Percentiles rank a stretch among this genome's conserved stretches.
Conservation (phyloP, 1,140 invertebrate genomes). For the Drosophila bifasciata region DNA sequence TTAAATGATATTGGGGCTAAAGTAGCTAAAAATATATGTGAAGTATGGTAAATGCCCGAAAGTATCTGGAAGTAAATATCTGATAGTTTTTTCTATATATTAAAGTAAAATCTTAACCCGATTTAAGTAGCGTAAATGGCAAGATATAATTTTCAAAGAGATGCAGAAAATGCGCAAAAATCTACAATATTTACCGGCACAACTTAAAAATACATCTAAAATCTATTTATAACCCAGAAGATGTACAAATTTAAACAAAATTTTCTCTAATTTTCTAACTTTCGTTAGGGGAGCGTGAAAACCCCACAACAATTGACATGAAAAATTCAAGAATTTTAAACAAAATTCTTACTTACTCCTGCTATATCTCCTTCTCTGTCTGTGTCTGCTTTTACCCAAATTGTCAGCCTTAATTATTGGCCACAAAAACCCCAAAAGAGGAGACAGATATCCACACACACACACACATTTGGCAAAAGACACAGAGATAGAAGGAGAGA, state of each 20-base stretch:
- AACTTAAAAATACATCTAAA: too few relatives aligned
- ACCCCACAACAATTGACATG: conserved; percentile 27
- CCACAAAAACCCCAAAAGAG: conserved; percentile 48
- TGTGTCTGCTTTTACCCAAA: conserved; percentile 22
- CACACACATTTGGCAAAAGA: neutral
- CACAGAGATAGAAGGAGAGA: neutral
- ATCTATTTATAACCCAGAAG: neutral
- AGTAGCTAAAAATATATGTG: too few relatives aligned
- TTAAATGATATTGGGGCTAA: neutral
- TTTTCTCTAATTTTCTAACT: neutral
- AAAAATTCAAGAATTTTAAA: conserved; percentile 45
- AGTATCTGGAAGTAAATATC: too few relatives aligned
- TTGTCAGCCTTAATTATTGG: conserved; percentile 77
- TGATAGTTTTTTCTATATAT: too few relatives aligned
- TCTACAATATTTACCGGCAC: too few relatives aligned
- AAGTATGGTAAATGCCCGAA: too few relatives aligned
- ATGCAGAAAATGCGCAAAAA: too few relatives aligned
- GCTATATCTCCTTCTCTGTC: conserved; percentile 8
- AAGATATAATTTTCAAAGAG: too few relatives aligned
- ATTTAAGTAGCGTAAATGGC: too few relatives aligned
- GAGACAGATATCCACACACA: neutral
- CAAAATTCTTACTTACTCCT: conserved; percentile 34
- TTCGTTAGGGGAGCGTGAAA: neutral
- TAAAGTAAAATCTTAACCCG: too few relatives aligned
- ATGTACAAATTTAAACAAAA: neutral